These are phyloP conservation scores for Drosophila quadrilineata DNA, from an alignment of 1,140 invertebrate genomes.

Conservation along the genomic window DNA sequence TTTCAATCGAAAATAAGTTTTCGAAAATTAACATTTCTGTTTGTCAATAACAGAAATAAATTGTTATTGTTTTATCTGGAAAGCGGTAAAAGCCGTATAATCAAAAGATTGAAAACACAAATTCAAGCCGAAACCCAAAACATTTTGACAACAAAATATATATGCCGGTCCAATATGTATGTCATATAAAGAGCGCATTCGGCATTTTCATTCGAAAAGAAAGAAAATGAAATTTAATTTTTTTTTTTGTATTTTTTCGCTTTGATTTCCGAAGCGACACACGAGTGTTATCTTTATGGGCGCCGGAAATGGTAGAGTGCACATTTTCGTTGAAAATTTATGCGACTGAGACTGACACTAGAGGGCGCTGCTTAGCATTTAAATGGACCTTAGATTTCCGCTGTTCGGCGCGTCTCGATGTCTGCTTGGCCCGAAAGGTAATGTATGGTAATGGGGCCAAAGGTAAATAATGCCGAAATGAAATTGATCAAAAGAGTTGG, in stretches of 20 bases:
- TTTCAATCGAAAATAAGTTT: constrained; percentile 1
- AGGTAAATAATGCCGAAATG: constrained; percentile 16
- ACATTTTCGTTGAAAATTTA: constrained; percentile 63
- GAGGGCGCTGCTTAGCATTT: constrained; percentile 68
- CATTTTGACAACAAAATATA: constrained; percentile 41
- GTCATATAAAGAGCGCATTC: too few species aligned
- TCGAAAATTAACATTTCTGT: neutral
- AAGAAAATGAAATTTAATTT: neutral
- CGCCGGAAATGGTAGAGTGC: constrained; percentile 68
- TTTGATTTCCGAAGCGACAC: constrained; percentile 30
- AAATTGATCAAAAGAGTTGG: constrained; percentile 52
- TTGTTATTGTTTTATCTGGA: neutral
- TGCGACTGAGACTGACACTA: constrained; percentile 56
- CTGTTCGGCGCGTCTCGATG: constrained; percentile 28
- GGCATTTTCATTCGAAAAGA: neutral
- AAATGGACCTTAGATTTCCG: constrained; percentile 69
- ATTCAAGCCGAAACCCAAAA: constrained; percentile 32
- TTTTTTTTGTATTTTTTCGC: too few species aligned
- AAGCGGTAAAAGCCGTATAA: neutral
- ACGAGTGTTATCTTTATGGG: constrained; percentile 54
- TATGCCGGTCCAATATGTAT: neutral
- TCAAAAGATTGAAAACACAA: constrained; percentile 17
- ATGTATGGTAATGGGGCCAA: too few species aligned
- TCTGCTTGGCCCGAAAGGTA: constrained; percentile 12
- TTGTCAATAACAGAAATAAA: constrained; percentile 9